phyloP scores from a whole-genome alignment of 2,113 vertebrate genomes.

The Fulmarus glacialis region DNA sequence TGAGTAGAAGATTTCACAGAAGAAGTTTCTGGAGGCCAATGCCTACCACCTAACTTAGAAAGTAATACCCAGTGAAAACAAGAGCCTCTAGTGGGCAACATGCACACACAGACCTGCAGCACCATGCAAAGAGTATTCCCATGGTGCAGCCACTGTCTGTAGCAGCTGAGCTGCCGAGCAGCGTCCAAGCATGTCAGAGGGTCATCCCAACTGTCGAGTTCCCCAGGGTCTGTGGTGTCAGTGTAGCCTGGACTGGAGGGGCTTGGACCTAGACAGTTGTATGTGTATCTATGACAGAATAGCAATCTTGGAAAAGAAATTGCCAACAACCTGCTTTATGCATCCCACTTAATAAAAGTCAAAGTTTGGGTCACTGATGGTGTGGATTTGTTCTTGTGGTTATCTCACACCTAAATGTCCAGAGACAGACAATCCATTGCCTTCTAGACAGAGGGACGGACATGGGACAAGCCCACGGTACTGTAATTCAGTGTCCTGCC shows the following conservation, averaged over 20 bases:
- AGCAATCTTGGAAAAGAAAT: neutral
- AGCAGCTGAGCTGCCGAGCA: neutral
- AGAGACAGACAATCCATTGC: neutral
- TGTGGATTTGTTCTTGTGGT: neutral
- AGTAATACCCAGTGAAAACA: neutral
- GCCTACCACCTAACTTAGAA: neutral
- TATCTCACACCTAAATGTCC: neutral
- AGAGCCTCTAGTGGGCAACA: neutral
- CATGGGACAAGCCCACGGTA: neutral
- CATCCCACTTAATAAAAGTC: neutral
- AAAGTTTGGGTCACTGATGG: neutral
- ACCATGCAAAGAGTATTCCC: neutral
- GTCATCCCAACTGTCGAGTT: neutral
- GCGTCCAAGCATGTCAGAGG: rapidly evolving
- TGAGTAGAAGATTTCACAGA: neutral
- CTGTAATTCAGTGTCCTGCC: neutral
- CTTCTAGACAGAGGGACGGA: neutral
- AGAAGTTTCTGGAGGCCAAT: neutral
- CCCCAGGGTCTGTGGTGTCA: neutral
- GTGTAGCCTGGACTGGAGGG: neutral
- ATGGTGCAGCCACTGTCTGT: neutral
- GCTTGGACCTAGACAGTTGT: rapidly evolving
- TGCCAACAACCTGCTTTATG: neutral
- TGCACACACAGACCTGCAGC: neutral
- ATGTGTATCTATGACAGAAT: neutral